Percentiles rank a stretch among this genome's conserved stretches.
These are phyloP conservation scores for Falcunculus frontatus DNA, from an alignment of 2,113 vertebrate species.

Conservation along the genomic window DNA sequence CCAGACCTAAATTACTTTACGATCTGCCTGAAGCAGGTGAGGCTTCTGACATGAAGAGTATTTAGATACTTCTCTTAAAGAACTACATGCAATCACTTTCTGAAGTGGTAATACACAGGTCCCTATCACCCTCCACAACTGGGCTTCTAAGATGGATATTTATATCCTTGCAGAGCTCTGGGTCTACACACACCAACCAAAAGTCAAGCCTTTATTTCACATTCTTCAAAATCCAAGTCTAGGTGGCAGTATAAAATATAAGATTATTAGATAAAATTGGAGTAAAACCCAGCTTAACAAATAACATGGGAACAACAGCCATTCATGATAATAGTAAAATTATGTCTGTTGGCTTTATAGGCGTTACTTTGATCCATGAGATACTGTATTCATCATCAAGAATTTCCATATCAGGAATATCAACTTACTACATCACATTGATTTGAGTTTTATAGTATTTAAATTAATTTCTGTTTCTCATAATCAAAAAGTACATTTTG, in stretches of 20 bases:
- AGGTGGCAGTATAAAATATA: not conserved
- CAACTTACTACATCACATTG: not conserved
- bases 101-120: not conserved
- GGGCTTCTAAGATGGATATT: not conserved
- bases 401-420: not conserved
- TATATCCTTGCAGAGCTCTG: not conserved
- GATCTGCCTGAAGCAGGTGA: not conserved
- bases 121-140: not conserved
- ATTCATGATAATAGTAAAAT: not conserved
- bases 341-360: not conserved
- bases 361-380: not conserved
- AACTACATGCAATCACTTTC: not conserved
- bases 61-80: not conserved
- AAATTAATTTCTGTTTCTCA: not conserved
- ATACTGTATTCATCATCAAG: not conserved
- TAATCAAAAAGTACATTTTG: not conserved
- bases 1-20: not conserved
- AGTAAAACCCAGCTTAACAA: not conserved
- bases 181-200: not conserved
- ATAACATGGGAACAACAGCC: not conserved
- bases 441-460: not conserved
- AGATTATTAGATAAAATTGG: not conserved
- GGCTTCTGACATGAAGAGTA: not conserved
- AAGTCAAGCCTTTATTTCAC: not conserved
- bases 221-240: not conserved